A percentile compares a stretch with the other conserved stretches of the same genome.
phyloP scores from a whole-genome alignment of 2,888 invertebrate genomes.

The Andrena fulva region DNA sequence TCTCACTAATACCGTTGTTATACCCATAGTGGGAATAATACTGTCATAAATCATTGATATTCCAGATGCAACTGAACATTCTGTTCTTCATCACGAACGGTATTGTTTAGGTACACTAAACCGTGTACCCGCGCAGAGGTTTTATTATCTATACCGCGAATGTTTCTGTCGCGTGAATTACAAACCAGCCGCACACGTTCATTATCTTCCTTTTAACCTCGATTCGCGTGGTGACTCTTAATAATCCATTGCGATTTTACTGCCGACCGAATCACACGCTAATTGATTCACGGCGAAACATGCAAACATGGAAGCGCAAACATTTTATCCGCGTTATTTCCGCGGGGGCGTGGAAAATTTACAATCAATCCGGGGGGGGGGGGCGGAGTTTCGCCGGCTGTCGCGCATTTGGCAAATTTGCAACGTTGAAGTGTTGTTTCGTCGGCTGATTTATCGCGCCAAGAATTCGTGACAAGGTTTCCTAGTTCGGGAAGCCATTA shows the following conservation, averaged over 20 bases:
- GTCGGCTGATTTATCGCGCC: constrained; percentile 48
- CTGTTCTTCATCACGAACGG: constrained; percentile 16
- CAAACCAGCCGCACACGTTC: background rate
- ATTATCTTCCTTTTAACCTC: constrained; percentile 12
- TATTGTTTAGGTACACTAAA: background rate
- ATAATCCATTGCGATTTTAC: constrained; percentile 20
- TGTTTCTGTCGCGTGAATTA: constrained; percentile 4
- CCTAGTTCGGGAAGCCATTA: constrained; percentile 60
- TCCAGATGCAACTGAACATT: constrained; percentile 36
- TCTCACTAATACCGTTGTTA: constrained; percentile 44
- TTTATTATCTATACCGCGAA: constrained; percentile 29
- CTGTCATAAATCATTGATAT: constrained; percentile 54
- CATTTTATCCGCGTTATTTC: background rate
- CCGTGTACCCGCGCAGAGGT: constrained; percentile 1
- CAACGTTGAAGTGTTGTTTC: constrained; percentile 13
- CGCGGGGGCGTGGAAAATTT: background rate
- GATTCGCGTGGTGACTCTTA: background rate
- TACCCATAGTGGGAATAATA: constrained; percentile 40
- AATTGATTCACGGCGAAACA: background rate
- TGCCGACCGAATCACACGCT: background rate
- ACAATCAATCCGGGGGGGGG: background rate
- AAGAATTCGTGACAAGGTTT: constrained; percentile 60
- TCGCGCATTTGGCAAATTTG: background rate
- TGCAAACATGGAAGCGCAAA: background rate
- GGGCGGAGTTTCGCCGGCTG: background rate